Evolutionary conservation across 2,797 vertebrate species (phyloP), one percentile per base, ranked within the genome.

Genomic region (Petrocephalus schoutedeni): DNA sequence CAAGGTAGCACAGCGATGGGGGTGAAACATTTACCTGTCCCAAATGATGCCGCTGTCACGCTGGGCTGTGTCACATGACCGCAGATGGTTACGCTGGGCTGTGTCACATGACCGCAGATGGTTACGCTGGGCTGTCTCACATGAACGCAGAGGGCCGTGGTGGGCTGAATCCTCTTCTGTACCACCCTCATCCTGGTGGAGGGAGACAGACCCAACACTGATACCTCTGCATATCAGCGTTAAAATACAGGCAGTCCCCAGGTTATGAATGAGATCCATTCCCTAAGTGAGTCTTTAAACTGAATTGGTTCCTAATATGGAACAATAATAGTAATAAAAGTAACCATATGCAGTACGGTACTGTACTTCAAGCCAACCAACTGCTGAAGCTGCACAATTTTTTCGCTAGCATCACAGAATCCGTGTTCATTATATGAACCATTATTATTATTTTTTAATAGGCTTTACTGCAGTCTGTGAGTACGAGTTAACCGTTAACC

Each of bases 101-200:
- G 92, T 8, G 49, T 41, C 36, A 41, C 36, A 51, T 51, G 49
- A 51, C 49, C 49, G 49, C 49, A 6, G 49, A 6, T 6, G 49
- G 49, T 4, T 8, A 89, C 90, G 92, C 88, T 91, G 89, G 51
- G 92, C 91, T 0, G 91, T 89, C 87, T 90, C 89, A 89, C 77
- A 89, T 0, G 71, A 90, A 45, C 90, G 85, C 67, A 9, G 80
- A 91, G 87, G 93, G 88, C 91, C 86, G 90, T 88, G 87, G 88
- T 88, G 86, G 23, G 87, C 90, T 54, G 92, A 93, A 23, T 91
- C 93, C 92, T 93, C 94, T 61, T 93, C 93, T 54, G 91, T 80
- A 59, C 92, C 90, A 91, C 91, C 92, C 67, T 95, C 94, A 88
- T 96, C 94, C 96, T 97, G 90, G 91, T 92, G 92, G 36, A 90